Base-by-base conservation (phyloP, 2,113 vertebrate species). In the Mormoops blainvillei region DNA sequence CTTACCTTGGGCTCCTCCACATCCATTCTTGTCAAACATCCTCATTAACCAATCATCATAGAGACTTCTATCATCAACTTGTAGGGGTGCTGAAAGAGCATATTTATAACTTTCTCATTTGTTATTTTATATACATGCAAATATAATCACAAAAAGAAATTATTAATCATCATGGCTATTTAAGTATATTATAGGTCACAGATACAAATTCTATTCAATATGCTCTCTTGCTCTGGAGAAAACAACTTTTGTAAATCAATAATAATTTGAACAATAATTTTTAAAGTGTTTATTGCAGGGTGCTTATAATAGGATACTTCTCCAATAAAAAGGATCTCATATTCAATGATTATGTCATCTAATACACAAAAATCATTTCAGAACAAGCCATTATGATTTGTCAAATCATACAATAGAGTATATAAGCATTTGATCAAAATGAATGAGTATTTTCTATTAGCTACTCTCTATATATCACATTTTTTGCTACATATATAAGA, bases 1-100 rank as follows among this genome's bases (percentile, higher is more conserved):
- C 98, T 97, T 99, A 99, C 99, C 99, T 98, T 99, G 98, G 78
- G 98, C 96, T 36, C 99, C 98, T 76, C 98, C 87, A 89, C 87
- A 97, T 83, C 96, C 76, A 5, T 98, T 98, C 91, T 99, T 98
- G 52, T 98, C 98, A 95, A 99, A 96, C 93, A 99, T 90, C 0
- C 98, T 97, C 19, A 98, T 97, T 97, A 99, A 97, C 93, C 97
- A 98, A 76, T 98, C 78, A 96, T 98, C 77, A 95, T 98, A 99
- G 33, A 99, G 94, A 67, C 98, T 97, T 95, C 94, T 96, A 93
- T 98, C 98, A 95, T 98, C 98, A 82, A 95, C 94, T 87, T 97
- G 97, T 45, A 98, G 5, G 84, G 96, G 95, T 94, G 96, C 98
- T 99, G 95, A 74, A 98, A 98, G 93, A 97, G 97, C 98, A 97